Percentiles rank a stretch among this genome's conserved stretches.
These are phyloP conservation scores for Hylyphantes graminicola DNA, from an alignment of 1,140 invertebrate genomes.

Conservation along the genomic window DNA sequence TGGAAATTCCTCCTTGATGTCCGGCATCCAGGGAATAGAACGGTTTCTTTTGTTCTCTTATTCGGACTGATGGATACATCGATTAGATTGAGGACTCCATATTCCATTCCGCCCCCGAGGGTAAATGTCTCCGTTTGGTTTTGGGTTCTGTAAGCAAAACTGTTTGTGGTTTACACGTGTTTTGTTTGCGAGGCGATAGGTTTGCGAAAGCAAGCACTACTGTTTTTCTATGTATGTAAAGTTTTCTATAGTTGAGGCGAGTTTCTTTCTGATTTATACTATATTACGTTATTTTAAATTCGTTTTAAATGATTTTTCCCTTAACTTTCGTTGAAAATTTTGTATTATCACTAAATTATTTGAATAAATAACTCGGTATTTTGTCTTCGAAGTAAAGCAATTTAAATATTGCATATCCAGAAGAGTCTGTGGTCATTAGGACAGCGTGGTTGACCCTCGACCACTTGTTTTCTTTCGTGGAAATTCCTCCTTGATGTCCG, in stretches of 20 bases:
- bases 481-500: not conserved
- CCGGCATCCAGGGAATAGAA: conserved; percentile 20
- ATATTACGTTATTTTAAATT: no score
- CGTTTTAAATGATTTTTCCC: no score
- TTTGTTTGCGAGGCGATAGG: no score
- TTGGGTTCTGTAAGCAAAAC: not conserved
- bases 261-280: no score
- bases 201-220: no score
- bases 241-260: no score
- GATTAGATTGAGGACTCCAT: conserved; percentile 37
- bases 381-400: no score
- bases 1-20: not conserved
- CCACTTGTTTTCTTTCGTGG: conserved; percentile 21
- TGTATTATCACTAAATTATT: no score
- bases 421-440: conserved; percentile 12
- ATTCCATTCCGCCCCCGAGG: not conserved
- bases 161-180: conserved; percentile 13
- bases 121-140: conserved; percentile 2
- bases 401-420: no score
- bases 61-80: conserved; percentile 36
- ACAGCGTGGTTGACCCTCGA: not conserved
- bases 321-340: no score
- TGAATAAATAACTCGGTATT: no score
- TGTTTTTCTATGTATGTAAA: no score
- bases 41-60: conserved; percentile 31